phyloP scores from a whole-genome alignment of 2,888 invertebrate genomes.

The Colletes collaris region DNA sequence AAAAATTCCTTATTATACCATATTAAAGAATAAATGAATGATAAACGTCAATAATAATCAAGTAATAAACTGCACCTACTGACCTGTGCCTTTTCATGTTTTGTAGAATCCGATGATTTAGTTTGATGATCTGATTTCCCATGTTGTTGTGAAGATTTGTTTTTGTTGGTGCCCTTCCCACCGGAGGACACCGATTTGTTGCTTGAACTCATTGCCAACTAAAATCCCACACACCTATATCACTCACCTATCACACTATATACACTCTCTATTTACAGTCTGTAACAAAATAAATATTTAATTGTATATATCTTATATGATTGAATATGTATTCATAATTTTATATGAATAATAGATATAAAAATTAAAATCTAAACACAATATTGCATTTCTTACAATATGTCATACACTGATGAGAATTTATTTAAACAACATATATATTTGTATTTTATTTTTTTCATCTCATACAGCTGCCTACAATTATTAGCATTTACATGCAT shows the following conservation, averaged over 20 bases:
- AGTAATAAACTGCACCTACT: constrained; percentile 14
- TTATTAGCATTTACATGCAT: no score
- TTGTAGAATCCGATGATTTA: constrained; percentile 79
- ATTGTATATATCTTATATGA: constrained; percentile 19
- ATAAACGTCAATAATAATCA: not conserved
- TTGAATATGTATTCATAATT: not conserved
- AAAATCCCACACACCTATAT: constrained; percentile 77
- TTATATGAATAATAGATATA: not conserved
- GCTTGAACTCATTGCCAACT: constrained; percentile 81
- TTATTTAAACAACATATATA: no score
- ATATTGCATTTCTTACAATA: no score
- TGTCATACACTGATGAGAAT: no score
- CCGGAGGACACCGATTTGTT: constrained; percentile 81
- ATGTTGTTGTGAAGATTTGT: constrained; percentile 80
- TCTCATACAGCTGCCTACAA: no score
- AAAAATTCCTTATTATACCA: constrained; percentile 5
- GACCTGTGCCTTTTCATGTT: constrained; percentile 81
- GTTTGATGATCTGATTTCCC: constrained; percentile 80
- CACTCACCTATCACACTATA: constrained; percentile 87
- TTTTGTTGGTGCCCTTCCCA: constrained; percentile 78
- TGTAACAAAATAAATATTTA: constrained; percentile 82
- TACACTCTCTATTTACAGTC: constrained; percentile 93
- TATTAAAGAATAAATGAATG: not conserved
- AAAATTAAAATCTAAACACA: no score
- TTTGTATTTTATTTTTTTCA: no score